These are phyloP conservation scores for Drosophila nigricruria DNA, from an alignment of 2,888 invertebrate genomes.

Conservation along the genomic window DNA sequence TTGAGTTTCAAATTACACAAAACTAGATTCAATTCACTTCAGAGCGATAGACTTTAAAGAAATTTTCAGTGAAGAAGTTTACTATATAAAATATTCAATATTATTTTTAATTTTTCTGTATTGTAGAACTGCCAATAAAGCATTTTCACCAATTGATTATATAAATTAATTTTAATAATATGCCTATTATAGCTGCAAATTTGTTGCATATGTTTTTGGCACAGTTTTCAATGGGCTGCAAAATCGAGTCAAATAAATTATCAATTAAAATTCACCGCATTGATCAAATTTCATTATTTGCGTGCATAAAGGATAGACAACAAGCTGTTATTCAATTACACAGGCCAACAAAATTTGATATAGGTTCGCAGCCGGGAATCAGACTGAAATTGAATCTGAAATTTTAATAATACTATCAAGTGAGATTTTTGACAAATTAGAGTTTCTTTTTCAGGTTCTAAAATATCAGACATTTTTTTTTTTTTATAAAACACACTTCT, in stretches of 20 bases:
- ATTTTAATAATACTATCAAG: not conserved
- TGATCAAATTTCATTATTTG: constrained; percentile 50
- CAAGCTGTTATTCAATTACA: constrained; percentile 18
- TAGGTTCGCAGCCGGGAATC: no score
- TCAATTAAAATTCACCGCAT: constrained; percentile 65
- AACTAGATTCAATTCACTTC: constrained; percentile 9
- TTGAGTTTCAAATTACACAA: not conserved
- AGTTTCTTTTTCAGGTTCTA: not conserved
- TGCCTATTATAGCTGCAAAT: not conserved
- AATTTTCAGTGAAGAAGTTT: not conserved
- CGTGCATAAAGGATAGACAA: constrained; percentile 4
- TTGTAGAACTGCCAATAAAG: not conserved
- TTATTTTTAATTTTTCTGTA: not conserved
- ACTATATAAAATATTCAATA: not conserved
- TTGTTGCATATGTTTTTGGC: constrained; percentile 3
- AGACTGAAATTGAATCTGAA: not conserved
- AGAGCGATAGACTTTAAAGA: constrained; percentile 20
- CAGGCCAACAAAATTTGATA: not conserved
- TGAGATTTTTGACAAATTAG: not conserved
- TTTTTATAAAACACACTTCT: not conserved
- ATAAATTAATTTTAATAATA: not conserved
- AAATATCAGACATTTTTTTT: not conserved
- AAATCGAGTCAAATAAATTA: constrained; percentile 23
- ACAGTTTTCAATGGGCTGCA: constrained; percentile 31
- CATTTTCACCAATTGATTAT: not conserved